Percentiles rank a stretch among this genome's conserved stretches.
phyloP scores from a whole-genome alignment of 1,140 invertebrate species.

The Dreissena polymorpha region DNA sequence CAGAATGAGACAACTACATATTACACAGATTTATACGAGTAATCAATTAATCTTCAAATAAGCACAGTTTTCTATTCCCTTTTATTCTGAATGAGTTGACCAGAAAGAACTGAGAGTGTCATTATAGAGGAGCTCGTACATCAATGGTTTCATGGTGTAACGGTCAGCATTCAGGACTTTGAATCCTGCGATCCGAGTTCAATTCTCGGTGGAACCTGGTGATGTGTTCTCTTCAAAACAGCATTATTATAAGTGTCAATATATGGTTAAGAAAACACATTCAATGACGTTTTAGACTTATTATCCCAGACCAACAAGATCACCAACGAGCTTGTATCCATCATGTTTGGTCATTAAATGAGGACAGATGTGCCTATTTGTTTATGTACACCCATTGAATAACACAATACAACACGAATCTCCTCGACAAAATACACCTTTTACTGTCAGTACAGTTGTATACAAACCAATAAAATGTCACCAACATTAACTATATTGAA shows the following conservation, averaged over 20 bases:
- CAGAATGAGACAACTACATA: background rate
- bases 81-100: background rate
- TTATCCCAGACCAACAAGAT: background rate
- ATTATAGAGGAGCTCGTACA: background rate
- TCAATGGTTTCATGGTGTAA: conserved; percentile 57
- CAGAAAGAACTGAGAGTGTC: background rate
- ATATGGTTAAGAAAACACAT: background rate
- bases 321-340: background rate
- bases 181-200: conserved; percentile 63
- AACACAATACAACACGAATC: background rate
- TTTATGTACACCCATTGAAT: background rate
- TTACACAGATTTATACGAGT: background rate
- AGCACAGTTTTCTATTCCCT: background rate
- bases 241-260: too few species aligned
- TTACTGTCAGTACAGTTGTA: too few species aligned
- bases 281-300: background rate
- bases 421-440: too few species aligned
- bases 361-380: background rate
- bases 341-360: background rate
- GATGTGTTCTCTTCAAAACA: background rate
- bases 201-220: conserved; percentile 61
- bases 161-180: conserved; percentile 62
- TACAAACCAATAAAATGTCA: too few species aligned
- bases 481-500: too few species aligned
- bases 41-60: background rate